Percentiles rank a stretch among this genome's conserved stretches.
These are phyloP conservation scores for Amia ocellicauda DNA, from an alignment of 2,113 vertebrate species.

Conservation along the genomic window DNA sequence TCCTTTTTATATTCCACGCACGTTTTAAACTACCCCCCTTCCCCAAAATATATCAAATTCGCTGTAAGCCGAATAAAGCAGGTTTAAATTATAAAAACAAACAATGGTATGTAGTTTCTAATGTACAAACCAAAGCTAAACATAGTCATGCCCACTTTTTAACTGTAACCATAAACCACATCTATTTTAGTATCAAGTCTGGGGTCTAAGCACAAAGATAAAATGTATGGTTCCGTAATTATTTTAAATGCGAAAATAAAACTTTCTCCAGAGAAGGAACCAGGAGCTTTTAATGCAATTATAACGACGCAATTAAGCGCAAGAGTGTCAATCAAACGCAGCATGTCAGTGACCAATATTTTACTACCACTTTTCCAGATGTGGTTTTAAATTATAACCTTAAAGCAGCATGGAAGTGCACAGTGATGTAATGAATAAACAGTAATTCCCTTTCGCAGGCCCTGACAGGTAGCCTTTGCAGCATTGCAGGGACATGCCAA, in stretches of 20 bases:
- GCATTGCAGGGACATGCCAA: slow-evolving; percentile 24
- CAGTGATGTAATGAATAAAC: slow-evolving; percentile 46
- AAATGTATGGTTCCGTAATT: slow-evolving; percentile 46
- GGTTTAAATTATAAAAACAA: slow-evolving; percentile 58
- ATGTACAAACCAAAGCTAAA: slow-evolving; percentile 52
- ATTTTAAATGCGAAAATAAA: slow-evolving; percentile 45
- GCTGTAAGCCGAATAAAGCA: slow-evolving; percentile 37
- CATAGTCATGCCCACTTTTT: slow-evolving; percentile 54
- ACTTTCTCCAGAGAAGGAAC: slow-evolving; percentile 29
- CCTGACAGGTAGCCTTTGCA: slow-evolving; percentile 49
- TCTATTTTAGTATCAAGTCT: slow-evolving; percentile 64
- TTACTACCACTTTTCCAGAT: slow-evolving; percentile 45
- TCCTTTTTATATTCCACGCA: slow-evolving; percentile 21
- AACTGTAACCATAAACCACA: slow-evolving; percentile 61
- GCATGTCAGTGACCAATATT: slow-evolving; percentile 19
- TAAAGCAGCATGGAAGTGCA: slow-evolving; percentile 34
- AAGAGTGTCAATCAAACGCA: slow-evolving; percentile 34
- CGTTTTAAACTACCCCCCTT: slow-evolving; percentile 17
- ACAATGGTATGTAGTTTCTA: slow-evolving; percentile 51
- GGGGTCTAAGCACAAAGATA: slow-evolving; percentile 53
- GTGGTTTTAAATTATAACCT: slow-evolving; percentile 30
- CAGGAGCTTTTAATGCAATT: slow-evolving; percentile 32
- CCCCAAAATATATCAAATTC: slow-evolving; percentile 25
- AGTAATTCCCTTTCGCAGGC: slow-evolving; percentile 31
- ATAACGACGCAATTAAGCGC: slow-evolving; percentile 30